Percentiles rank a stretch among this genome's conserved stretches.
These are phyloP conservation scores for Echinarachnius parma DNA, from an alignment of 53 echinoderm and acorn worm species.

Conservation along the genomic window DNA sequence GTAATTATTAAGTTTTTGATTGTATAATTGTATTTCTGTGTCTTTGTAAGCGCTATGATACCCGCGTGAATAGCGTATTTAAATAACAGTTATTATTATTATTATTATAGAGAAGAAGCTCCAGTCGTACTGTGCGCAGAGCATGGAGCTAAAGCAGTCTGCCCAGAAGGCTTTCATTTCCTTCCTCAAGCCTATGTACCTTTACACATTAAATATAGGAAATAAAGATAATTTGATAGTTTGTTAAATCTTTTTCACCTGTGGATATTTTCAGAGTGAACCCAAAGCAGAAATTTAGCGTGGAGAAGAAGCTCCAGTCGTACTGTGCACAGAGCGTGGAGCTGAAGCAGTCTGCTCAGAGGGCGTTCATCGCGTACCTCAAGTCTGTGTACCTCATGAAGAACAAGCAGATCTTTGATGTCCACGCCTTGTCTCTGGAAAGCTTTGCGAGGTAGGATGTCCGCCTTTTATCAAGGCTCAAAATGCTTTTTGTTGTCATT, in stretches of 20 bases:
- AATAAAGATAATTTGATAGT: too few species aligned
- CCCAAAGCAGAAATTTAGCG: conserved; percentile 67
- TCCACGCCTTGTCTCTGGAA: conserved; percentile 68
- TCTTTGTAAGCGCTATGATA: too few species aligned
- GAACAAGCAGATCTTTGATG: conserved; percentile 88
- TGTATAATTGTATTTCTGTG: too few species aligned
- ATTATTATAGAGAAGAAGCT: conserved; percentile 84
- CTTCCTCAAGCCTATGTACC: conserved; percentile 95
- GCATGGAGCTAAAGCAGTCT: conserved; percentile 69
- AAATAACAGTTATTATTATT: too few species aligned
- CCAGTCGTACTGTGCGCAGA: conserved; percentile 79
- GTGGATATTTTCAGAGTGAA: conserved; percentile 71
- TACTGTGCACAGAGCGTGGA: conserved; percentile 74
- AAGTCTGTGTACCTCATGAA: conserved; percentile 99
- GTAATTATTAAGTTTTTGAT: too few species aligned
- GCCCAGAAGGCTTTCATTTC: conserved; percentile 91
- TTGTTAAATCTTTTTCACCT: too few species aligned
- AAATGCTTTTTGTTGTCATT: too few species aligned
- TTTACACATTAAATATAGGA: too few species aligned
- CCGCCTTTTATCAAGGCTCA: too few species aligned
- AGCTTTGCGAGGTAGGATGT: conserved; percentile 82
- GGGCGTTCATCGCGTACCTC: conserved; percentile 92
- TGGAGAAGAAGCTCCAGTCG: conserved; percentile 78
- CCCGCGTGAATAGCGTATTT: too few species aligned
- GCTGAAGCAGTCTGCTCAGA: conserved; percentile 81